phyloP scores from a whole-genome alignment of 1,140 invertebrate genomes.

The Drosophila sturtevanti region DNA sequence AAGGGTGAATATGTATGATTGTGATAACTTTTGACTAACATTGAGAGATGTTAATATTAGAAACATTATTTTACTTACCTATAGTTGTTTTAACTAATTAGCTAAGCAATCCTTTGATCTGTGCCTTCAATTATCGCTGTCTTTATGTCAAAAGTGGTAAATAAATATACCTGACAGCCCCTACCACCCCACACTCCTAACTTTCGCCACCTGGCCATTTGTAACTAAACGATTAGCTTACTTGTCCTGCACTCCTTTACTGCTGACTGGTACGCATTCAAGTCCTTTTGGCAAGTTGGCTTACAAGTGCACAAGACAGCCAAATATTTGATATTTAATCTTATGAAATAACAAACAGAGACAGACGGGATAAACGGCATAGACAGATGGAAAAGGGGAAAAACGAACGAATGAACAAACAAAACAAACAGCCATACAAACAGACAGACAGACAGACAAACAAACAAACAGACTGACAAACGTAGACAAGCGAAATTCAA shows the following conservation, averaged over 20 bases:
- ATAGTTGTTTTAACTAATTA: conserved; percentile 1
- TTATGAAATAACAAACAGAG: conserved; percentile 27
- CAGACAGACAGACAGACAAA: conserved; percentile 48
- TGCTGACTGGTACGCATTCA: conserved; percentile 24
- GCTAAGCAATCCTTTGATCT: conserved; percentile 2
- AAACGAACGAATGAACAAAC: conserved; percentile 48
- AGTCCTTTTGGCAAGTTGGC: conserved; percentile 31
- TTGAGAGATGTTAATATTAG: background rate
- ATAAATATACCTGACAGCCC: conserved; percentile 57
- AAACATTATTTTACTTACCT: conserved; percentile 15
- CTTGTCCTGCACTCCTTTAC: conserved; percentile 11
- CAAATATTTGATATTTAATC: conserved; percentile 67
- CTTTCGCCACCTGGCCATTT: background rate
- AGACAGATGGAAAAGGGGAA: conserved; percentile 4
- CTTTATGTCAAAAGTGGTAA: conserved; percentile 29
- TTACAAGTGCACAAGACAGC: conserved; percentile 65
- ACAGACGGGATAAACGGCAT: conserved; percentile 12
- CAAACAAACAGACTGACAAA: conserved; percentile 32
- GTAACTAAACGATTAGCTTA: conserved; percentile 35
- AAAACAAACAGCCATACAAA: conserved; percentile 5
- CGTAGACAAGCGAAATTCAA: conserved; percentile 46
- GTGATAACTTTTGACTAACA: too few species aligned
- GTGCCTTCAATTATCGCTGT: background rate
- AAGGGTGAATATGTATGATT: too few species aligned
- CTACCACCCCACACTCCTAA: background rate